Evolutionary conservation across 2,797 vertebrate genomes (phyloP).

Genomic region (Sebastes iracundus): DNA sequence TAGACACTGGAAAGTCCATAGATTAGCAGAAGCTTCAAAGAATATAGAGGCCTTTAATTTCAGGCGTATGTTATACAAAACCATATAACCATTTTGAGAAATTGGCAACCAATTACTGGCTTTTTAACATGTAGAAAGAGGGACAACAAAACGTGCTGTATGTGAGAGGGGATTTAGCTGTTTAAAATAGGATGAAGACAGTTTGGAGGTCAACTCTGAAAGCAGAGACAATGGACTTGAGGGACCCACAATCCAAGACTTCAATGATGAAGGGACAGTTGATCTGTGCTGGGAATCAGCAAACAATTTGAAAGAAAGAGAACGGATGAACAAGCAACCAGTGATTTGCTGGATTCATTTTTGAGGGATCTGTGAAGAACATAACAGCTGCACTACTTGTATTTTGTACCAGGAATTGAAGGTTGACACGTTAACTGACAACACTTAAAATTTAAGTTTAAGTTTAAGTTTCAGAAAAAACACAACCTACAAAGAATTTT

Average conservation of each 20-base stretch:
- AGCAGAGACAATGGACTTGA: not conserved
- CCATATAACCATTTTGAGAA: too few relatives aligned
- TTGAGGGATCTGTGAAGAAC: not conserved
- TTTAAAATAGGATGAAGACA: not conserved
- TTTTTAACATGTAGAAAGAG: not conserved
- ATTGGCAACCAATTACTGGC: not conserved
- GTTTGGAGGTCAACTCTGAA: not conserved
- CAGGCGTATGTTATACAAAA: too few relatives aligned
- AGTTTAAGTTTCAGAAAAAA: not conserved
- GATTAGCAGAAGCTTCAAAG: not conserved
- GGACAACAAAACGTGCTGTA: not conserved
- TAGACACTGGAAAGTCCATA: constrained; percentile 1
- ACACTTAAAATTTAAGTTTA: not conserved
- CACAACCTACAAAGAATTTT: too few relatives aligned
- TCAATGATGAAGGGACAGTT: not conserved
- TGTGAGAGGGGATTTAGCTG: not conserved
- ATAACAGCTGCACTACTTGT: not conserved
- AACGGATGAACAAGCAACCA: not conserved
- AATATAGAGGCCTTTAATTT: not conserved
- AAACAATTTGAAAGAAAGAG: not conserved
- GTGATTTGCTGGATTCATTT: not conserved
- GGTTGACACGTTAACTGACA: not conserved
- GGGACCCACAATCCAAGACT: not conserved
- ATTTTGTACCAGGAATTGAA: not conserved
- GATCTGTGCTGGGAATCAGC: not conserved